phyloP scores from a whole-genome alignment of 2,888 invertebrate genomes.

The Epiperipatus broadwayi region DNA sequence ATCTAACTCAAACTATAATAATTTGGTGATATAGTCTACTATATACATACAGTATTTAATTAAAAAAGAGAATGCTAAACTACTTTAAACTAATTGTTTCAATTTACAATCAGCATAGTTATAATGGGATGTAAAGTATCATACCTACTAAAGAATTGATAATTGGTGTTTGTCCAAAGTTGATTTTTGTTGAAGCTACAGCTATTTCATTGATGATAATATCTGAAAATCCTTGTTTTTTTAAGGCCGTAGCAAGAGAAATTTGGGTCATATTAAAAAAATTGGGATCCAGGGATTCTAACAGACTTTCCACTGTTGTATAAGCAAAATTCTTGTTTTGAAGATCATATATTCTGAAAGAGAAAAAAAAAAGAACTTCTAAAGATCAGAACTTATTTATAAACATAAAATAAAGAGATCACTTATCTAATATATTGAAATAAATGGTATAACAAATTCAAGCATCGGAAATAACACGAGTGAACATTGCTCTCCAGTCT shows the following conservation, averaged over 20 bases:
- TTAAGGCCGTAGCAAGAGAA: slow-evolving; percentile 28
- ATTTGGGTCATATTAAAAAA: slow-evolving; percentile 32
- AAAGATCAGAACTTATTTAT: too few species aligned
- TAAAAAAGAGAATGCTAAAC: too few species aligned
- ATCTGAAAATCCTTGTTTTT: slow-evolving; percentile 30
- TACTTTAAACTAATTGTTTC: slow-evolving; percentile 4
- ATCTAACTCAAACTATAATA: too few species aligned
- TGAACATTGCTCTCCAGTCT: too few species aligned
- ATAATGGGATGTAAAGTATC: slow-evolving; percentile 15
- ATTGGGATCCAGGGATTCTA: slow-evolving; percentile 34
- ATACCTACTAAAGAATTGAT: slow-evolving; percentile 39
- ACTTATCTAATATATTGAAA: too few species aligned
- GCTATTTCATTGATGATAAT: slow-evolving; percentile 38
- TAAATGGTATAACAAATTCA: too few species aligned
- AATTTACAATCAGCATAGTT: not conserved
- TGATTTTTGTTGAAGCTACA: slow-evolving; percentile 35
- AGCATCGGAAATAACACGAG: too few species aligned
- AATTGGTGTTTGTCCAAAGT: slow-evolving; percentile 40
- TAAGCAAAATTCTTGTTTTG: slow-evolving; percentile 36
- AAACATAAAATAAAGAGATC: too few species aligned
- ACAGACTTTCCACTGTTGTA: slow-evolving; percentile 33
- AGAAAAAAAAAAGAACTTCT: slow-evolving; percentile 14
- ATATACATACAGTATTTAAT: too few species aligned
- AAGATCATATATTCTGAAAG: slow-evolving; percentile 37
- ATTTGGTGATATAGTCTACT: too few species aligned